Evolutionary conservation across 2,113 vertebrate genomes (phyloP), one percentile per base, ranked within the genome.

Genomic region (Misgurnus anguillicaudatus): DNA sequence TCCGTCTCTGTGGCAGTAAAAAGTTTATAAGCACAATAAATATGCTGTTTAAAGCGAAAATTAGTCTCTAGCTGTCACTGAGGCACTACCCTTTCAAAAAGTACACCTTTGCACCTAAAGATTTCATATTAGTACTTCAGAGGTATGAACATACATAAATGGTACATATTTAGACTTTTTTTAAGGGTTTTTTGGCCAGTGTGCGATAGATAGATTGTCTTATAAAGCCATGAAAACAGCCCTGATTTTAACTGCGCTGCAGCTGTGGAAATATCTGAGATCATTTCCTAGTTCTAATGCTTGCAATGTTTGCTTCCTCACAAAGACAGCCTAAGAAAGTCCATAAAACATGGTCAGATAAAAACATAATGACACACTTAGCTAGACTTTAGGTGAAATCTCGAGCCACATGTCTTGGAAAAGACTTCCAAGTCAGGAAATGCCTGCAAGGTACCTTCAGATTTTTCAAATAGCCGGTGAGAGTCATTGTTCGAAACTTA

Each of bases 241-340:
- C 67, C 42, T 71, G 17, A 71, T 31, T 71, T 19, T 71, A 41
- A 41, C 24, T 62, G 2, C 21, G 48, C 7, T 17, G 71, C 71
- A 47, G 71, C 71, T 61, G 71, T 74, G 72, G 55, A 74, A 73
- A 73, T 24, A 73, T 42, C 21, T 60, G 70, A 73, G 53, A 58
- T 73, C n/a, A 60, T 73, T 58, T 73, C 70, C 70, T 58, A 42
- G 11, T 73, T 42, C 53, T 42, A 58, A 42, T 58, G 42, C 53
- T 73, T 55, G n/a, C 53, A 42, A 73, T 73, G 41, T 39, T 60
- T 60, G 38, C 69, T 58, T 58, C 14, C 53, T 73, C 53, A 0
- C 38, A 58, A 73, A 73, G 0, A 39, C n/a, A 73, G 38, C 53
- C 58, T 53, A 73, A 73, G 36, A 73, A 74, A 74, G 41, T 48